Base-by-base conservation (phyloP, 2,797 vertebrate genomes). In the Megaceryle alcyon region DNA sequence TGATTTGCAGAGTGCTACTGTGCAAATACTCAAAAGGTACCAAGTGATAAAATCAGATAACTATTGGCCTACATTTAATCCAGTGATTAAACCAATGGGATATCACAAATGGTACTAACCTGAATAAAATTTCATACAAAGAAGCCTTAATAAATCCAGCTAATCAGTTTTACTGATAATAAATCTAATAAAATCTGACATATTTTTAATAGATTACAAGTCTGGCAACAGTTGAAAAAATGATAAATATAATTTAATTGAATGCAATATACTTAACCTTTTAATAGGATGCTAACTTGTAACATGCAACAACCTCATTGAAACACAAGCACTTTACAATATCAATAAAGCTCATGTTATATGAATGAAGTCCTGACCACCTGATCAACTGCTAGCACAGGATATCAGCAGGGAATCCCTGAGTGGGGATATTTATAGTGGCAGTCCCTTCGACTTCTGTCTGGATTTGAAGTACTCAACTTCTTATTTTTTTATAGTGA, bases 1-100 rank as follows among this genome's bases (percentile, higher is more conserved):
- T 72, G 31, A 94, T 91, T 90, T 95, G 85, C 90, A 84, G 69
- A 81, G 80, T 54, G 79, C 44, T 78, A 88, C 85, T 95, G 61
- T 56, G 59, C 80, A 95, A 97, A 96, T 95, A 92, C 54, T 84
- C 82, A 88, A 72, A 92, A 95, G 66, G 41, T 61, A 92, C 37
- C 26, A 69, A 90, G 54, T 81, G 85, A 91, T 92, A 76, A 94
- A 95, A 88, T 90, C 85, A 88, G 82, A 23, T 79, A 86, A 66
- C 79, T 88, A 43, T 84, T 88, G 85, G 65, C 39, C 85, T 88
- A 63, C 37, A 35, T 86, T 94, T 96, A 95, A 95, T 95, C 73
- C 77, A 79, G 26, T 76, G 91, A 90, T 94, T 92, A 96, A 95
- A 86, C 76, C 85, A 88, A 90, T 88, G 82, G 73, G 86, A 86